Base-by-base conservation (phyloP, 2,888 invertebrate genomes). In the Drosophila limbata region DNA sequence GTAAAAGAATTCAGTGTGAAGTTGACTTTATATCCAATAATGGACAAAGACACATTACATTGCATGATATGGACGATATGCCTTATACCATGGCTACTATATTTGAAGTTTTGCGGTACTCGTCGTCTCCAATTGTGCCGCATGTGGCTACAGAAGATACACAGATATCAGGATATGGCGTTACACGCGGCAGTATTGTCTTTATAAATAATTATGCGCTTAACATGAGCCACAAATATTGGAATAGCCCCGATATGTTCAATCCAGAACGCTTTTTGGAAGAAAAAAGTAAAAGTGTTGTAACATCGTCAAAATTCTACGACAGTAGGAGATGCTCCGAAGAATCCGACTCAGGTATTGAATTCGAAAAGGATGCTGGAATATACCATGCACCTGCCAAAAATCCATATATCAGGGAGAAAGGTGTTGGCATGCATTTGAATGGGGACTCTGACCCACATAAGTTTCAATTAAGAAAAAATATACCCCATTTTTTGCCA, bases 101-200 rank as follows among this genome's bases (percentile, higher is more conserved):
- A 13, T 94, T 96, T 81, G 98, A 98, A 93, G 95, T 96, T 1
- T 92, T 97, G 0, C 93, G 98, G 53, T 95, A 95, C 59, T 95
- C 96, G 0, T 97, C 97, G 0, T 97, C 97, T 0, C 97, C 98
- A 0, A 97, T 98, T 65, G 97, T 98, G 0, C 98, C 98, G 0
- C 97, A 97, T 89, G 97, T 97, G 0, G 97, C 97, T 0, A 96
- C 96, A 0, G 94, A 95, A 80, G 95, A 96, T 84, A 95, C 96
- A 0, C 93, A 94, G 1, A 94, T 98, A 5, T 94, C 95, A 44
- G 97, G 96, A 0, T 96, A 94, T 84, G 94, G 94, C 0, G 94
- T 97, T 0, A 94, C 95, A 52, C 96, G 96, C 87, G 97, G 96
- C 0, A 96, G 97, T 0, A 94, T 97, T 57, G 94, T 97, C 0